Conservation (phyloP, 2,113 vertebrate genomes). For the Lontra canadensis region DNA sequence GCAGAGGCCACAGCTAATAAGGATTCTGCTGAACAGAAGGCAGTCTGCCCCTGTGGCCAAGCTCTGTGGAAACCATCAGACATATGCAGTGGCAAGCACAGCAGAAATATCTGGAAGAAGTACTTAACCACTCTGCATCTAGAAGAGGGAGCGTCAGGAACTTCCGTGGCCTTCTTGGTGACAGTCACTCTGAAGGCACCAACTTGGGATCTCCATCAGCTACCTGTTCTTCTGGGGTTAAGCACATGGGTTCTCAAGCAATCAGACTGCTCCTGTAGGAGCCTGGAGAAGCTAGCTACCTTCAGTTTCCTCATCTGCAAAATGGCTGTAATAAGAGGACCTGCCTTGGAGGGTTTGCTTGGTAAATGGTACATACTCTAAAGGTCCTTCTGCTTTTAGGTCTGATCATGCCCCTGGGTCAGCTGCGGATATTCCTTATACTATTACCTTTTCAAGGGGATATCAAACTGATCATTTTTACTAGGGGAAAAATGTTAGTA, state of each 20-base stretch:
- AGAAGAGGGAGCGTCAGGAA: not conserved
- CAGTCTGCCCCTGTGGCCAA: not conserved
- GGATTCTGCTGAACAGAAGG: not conserved
- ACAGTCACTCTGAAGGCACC: not conserved
- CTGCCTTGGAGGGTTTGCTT: not conserved
- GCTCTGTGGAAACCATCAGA: not conserved
- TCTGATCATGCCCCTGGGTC: not conserved
- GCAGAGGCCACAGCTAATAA: not conserved
- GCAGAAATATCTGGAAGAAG: not conserved
- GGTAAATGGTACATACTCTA: not conserved
- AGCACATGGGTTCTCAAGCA: not conserved
- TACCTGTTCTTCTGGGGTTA: not conserved
- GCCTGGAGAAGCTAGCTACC: not conserved
- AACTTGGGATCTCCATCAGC: not conserved
- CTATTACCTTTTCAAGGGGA: not conserved
- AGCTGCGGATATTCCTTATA: not conserved
- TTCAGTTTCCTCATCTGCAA: slow-evolving; percentile 5
- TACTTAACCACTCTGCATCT: not conserved
- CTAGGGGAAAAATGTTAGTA: not conserved
- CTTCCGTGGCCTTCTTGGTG: not conserved
- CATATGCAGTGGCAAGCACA: not conserved
- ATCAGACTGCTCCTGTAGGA: not conserved
- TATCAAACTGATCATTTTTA: not conserved
- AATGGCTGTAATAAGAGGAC: not conserved
- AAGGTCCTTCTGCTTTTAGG: not conserved